Evolutionary conservation across 2,113 vertebrate genomes (phyloP).

Genomic region (Macaca mulatta): DNA sequence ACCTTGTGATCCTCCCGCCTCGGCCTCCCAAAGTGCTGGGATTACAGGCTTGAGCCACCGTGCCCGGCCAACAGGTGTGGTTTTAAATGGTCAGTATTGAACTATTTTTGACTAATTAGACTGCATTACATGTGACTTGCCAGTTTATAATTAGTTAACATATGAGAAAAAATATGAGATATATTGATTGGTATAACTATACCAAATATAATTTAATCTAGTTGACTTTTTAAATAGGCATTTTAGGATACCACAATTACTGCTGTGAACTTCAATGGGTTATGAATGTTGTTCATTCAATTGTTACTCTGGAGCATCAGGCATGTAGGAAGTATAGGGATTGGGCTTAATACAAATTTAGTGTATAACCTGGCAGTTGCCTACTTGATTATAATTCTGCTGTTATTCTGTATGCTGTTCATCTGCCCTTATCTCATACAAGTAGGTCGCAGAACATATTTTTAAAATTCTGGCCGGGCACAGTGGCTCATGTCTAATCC

Average conservation of each 20-base stretch:
- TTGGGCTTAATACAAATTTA: background rate
- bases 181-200: background rate
- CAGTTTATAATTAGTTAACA: conserved; percentile 39
- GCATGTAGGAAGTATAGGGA: background rate
- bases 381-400: background rate
- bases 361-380: background rate
- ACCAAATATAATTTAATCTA: conserved; percentile 11
- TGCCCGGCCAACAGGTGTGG: background rate
- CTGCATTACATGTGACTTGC: background rate
- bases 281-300: background rate
- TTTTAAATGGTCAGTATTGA: conserved; percentile 23
- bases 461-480: background rate
- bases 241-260: conserved; percentile 12
- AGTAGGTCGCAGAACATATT: background rate
- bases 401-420: background rate
- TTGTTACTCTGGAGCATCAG: background rate
- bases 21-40: too few relatives aligned
- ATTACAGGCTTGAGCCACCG: too few relatives aligned
- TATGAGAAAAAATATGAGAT: conserved; percentile 1
- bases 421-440: conserved; percentile 42
- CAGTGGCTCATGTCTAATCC: too few relatives aligned
- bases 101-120: background rate
- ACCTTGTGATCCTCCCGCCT: too few relatives aligned
- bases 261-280: background rate
- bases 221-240: conserved; percentile 17